phyloP scores from a whole-genome alignment of 1,140 invertebrate species.

The Aphidius ervi region DNA sequence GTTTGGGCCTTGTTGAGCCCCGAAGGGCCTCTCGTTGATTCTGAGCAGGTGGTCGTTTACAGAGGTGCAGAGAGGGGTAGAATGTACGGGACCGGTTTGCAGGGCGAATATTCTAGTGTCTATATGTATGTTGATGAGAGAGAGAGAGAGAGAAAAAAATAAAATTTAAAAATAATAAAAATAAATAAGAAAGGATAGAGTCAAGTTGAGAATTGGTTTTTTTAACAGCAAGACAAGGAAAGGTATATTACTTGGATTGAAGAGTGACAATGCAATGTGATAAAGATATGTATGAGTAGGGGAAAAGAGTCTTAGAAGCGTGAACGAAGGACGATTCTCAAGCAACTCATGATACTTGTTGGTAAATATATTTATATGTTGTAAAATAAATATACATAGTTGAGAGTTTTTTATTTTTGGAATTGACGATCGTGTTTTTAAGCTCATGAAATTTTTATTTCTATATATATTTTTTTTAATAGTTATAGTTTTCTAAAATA shows the following conservation, averaged over 20 bases:
- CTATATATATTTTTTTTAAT: too few relatives aligned
- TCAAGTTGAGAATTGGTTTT: neutral
- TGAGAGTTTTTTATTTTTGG: too few relatives aligned
- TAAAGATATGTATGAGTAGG: neutral
- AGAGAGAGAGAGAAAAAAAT: neutral
- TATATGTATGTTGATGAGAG: too few relatives aligned
- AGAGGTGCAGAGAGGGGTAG: slow-evolving; percentile 27
- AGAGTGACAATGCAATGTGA: too few relatives aligned
- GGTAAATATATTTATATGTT: neutral
- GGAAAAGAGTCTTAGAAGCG: slow-evolving; percentile 3
- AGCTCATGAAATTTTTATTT: too few relatives aligned
- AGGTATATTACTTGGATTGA: too few relatives aligned
- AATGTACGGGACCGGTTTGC: slow-evolving; percentile 48
- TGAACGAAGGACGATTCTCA: slow-evolving; percentile 17
- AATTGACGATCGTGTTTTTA: too few relatives aligned
- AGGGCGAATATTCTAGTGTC: slow-evolving; percentile 27
- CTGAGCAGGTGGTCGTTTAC: slow-evolving; percentile 44
- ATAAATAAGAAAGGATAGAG: neutral
- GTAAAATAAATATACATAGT: too few relatives aligned
- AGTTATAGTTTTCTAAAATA: too few relatives aligned
- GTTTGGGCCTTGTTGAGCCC: slow-evolving; percentile 28
- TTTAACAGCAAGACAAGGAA: slow-evolving; percentile 17
- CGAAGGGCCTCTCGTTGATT: slow-evolving; percentile 35
- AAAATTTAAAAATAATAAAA: neutral
- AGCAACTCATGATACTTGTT: slow-evolving; percentile 5